Evolutionary conservation across 2,888 invertebrate species (phyloP).

Genomic region (Magallana nippona): DNA sequence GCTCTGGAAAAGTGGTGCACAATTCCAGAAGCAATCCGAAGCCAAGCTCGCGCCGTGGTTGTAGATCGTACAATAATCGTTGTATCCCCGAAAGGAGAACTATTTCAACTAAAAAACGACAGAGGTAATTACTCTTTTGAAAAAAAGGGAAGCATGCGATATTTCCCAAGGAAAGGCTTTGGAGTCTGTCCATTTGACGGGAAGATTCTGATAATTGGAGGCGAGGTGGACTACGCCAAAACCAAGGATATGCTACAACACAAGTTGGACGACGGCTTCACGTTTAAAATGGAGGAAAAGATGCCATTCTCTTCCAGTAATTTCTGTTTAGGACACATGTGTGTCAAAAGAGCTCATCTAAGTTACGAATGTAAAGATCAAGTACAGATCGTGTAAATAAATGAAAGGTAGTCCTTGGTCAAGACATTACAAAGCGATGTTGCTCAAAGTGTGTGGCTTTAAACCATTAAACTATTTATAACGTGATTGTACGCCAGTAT

Average conservation of each 20-base stretch:
- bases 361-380: constrained; percentile 35
- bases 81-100: constrained; percentile 40
- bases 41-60: constrained; percentile 35
- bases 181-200: constrained; percentile 56
- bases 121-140: not conserved
- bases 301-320: constrained; percentile 36
- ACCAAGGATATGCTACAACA: constrained; percentile 49
- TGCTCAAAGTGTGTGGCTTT: no score
- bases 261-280: constrained; percentile 1
- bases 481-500: no score
- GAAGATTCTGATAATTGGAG: constrained; percentile 56
- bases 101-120: constrained; percentile 19
- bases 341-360: constrained; percentile 34
- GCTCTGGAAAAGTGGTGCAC: not conserved
- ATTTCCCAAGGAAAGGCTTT: constrained; percentile 51
- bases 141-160: not conserved
- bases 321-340: constrained; percentile 36
- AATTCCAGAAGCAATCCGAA: constrained; percentile 34
- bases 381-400: not conserved
- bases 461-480: no score
- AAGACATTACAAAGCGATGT: no score
- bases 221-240: constrained; percentile 50
- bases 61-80: constrained; percentile 19
- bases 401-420: no score
- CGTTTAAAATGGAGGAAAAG: constrained; percentile 43